Base-by-base conservation (phyloP, 2,888 invertebrate species). In the Epsilonema sp. region DNA sequence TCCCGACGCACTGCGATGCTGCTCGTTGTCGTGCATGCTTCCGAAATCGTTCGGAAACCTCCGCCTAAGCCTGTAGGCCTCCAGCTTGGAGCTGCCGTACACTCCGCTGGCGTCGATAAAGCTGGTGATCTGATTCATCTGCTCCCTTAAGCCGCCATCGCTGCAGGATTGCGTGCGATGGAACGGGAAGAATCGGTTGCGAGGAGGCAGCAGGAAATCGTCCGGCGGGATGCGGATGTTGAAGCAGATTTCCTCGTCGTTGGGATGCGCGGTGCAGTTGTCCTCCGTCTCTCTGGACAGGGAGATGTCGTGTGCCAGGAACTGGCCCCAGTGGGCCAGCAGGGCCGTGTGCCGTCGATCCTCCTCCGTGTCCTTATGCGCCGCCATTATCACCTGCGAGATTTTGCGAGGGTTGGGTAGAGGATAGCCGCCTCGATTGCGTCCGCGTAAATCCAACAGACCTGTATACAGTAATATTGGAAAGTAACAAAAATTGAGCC, bases 281-380 rank as follows among this genome's bases (percentile, higher is more conserved):
- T 13, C 16, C 16, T 39, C 37, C 22, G 21, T 24, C 22, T 42
- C 46, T 22, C 24, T 8, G 1, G 87, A 78, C 60, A 92, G 85
- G 65, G 85, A 85, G 48, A 94, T 70, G 65, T 92, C 92, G 62
- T 92, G 92, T 66, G 92, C 92, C 37, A 92, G 64, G 71, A 90
- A 92, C 64, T 92, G 92, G 2, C 94, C 94, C 90, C 90, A 94
- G 66, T 94, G 92, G 90, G 92, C 87, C 2, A 82, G 76, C 90
- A 94, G 89, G 61, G 90, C 90, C 0, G 85, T 83, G 55, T 82
- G 80, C 51, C 73, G 65, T n/a, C 74, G 67, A 67, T 87, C 39
- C 23, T 11, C 87, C 16, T 78, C 75, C 0, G 84, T 79, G 21
- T 8, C 8, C 22, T 82, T 78, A 45, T 76, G 75, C 21, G 76